A percentile compares a stretch with the other conserved stretches of the same genome.
Evolutionary conservation across 2,888 invertebrate species (phyloP).

Genomic region (Lithophane socia): DNA sequence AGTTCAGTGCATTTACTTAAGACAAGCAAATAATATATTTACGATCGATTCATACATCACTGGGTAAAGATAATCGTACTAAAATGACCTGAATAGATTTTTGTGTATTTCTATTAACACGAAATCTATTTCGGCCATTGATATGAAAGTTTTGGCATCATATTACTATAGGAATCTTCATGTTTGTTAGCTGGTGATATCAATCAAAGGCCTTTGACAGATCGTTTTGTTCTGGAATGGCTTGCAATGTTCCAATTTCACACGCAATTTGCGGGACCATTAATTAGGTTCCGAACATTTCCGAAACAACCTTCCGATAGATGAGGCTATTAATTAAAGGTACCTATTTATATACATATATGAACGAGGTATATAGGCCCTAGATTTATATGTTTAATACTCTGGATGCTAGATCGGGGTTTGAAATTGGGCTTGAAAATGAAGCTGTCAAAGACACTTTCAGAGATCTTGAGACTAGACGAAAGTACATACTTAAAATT

Average conservation of each 20-base stretch:
- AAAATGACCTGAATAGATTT: constrained; percentile 34
- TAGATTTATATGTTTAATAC: constrained; percentile 38
- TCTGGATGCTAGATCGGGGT: not conserved
- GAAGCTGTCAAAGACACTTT: not conserved
- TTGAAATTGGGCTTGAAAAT: not conserved
- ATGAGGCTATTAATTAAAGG: constrained; percentile 43
- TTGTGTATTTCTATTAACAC: constrained; percentile 24
- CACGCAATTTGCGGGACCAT: constrained; percentile 51
- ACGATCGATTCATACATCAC: constrained; percentile 57
- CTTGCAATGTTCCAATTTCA: constrained; percentile 48
- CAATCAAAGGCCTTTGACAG: constrained; percentile 55
- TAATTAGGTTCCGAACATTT: constrained; percentile 45
- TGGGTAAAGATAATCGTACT: constrained; percentile 40
- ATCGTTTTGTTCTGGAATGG: constrained; percentile 52
- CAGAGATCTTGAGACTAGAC: constrained; percentile 2
- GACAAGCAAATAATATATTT: constrained; percentile 54
- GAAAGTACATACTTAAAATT: constrained; percentile 4
- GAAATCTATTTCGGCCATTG: constrained; percentile 5
- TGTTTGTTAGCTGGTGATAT: constrained; percentile 7
- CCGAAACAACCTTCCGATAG: constrained; percentile 28
- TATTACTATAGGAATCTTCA: not conserved
- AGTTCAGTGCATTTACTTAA: constrained; percentile 76
- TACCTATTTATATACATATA: constrained; percentile 14
- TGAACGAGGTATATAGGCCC: not conserved
- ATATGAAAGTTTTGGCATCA: not conserved